These are phyloP conservation scores for Malurus melanocephalus DNA, from an alignment of 2,113 vertebrate species.

Conservation along the genomic window DNA sequence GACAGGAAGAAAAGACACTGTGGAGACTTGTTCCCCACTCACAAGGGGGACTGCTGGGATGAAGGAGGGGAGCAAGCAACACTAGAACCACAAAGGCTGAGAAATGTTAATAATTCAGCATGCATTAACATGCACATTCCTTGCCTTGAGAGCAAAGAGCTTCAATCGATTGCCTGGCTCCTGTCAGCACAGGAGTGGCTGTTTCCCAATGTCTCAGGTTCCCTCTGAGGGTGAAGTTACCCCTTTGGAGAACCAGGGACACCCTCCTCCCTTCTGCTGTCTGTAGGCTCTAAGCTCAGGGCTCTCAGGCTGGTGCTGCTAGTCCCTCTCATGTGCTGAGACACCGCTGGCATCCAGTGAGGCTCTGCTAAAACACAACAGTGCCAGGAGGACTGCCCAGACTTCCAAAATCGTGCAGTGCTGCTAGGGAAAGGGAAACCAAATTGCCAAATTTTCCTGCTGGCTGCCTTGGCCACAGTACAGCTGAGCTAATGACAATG, in stretches of 20 bases:
- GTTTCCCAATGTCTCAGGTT: slow-evolving; percentile 26
- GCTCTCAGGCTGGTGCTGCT: neutral
- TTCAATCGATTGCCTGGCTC: slow-evolving; percentile 35
- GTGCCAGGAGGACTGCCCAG: neutral
- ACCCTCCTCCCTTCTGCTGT: neutral
- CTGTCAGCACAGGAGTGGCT: slow-evolving; percentile 10
- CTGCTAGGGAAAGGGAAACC: neutral
- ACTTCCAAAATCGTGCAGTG: neutral
- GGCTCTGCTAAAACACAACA: neutral
- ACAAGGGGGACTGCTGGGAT: neutral
- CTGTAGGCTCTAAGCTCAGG: neutral
- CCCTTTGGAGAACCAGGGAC: neutral
- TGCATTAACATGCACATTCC: slow-evolving; percentile 64
- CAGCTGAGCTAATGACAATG: neutral
- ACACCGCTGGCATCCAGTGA: neutral
- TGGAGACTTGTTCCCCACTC: neutral
- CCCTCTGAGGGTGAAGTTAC: slow-evolving; percentile 29
- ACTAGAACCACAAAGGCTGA: neutral
- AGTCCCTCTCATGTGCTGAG: neutral
- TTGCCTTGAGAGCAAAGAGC: slow-evolving; percentile 54
- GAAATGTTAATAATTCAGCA: slow-evolving; percentile 70
- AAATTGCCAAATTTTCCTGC: neutral
- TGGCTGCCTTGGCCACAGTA: neutral
- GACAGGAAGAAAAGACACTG: neutral
- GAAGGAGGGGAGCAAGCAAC: neutral